Conservation (phyloP, 2,888 invertebrate genomes). For the Julus scanicus region DNA sequence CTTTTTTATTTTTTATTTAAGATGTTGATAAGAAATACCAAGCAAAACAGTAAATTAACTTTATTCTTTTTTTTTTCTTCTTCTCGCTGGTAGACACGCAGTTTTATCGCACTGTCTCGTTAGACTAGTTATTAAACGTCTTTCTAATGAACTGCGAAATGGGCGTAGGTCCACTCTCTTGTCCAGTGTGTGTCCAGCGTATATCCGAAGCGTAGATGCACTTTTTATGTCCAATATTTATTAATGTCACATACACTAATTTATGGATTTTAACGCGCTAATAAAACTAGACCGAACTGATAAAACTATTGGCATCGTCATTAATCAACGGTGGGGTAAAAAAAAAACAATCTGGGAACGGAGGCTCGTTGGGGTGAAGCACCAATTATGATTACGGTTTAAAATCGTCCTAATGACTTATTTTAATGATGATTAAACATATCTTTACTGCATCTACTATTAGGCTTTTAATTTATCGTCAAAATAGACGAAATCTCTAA, state of each 20-base stretch:
- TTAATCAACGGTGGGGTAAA: not conserved
- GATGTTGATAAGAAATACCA: not conserved
- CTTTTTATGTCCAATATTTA: constrained; percentile 2
- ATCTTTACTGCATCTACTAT: constrained; percentile 11
- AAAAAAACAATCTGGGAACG: not conserved
- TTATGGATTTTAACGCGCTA: constrained; percentile 2
- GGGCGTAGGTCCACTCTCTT: not conserved
- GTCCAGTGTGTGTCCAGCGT: not conserved
- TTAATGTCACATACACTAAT: not conserved
- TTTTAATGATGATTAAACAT: not conserved
- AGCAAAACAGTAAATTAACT: not conserved
- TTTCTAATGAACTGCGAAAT: not conserved
- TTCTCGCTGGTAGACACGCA: no score
- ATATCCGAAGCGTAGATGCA: not conserved
- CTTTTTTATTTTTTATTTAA: not conserved
- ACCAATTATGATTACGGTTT: not conserved
- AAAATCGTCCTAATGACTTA: not conserved
- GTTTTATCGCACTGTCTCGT: not conserved
- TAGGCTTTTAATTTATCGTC: constrained; percentile 2
- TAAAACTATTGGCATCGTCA: not conserved
- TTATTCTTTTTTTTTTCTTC: not conserved
- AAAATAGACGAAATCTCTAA: not conserved
- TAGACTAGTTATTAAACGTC: not conserved
- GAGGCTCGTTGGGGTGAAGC: not conserved
- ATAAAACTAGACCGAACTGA: constrained; percentile 1